A percentile compares a stretch with the other conserved stretches of the same genome.
These are phyloP conservation scores for Ardeotis arabs DNA, from an alignment of 2,113 vertebrate genomes.

Conservation along the genomic window DNA sequence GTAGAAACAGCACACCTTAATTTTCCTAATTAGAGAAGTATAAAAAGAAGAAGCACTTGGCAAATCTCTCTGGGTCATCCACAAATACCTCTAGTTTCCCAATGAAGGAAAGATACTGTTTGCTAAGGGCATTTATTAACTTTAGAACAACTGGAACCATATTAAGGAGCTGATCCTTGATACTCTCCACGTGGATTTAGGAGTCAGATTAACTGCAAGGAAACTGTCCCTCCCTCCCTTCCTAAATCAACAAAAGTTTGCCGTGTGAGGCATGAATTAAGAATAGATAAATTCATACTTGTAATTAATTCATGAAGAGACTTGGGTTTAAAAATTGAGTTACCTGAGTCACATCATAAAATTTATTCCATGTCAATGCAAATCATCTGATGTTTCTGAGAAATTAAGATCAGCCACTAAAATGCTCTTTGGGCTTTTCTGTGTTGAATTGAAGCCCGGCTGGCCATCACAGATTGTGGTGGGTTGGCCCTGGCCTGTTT, in stretches of 20 bases:
- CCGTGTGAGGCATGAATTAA: not conserved
- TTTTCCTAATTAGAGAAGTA: constrained; percentile 17
- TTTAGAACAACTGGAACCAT: not conserved
- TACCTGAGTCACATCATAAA: not conserved
- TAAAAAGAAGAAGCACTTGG: not conserved
- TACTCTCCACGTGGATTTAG: not conserved
- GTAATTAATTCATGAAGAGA: not conserved
- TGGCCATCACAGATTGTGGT: not conserved
- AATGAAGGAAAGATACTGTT: not conserved
- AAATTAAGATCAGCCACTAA: not conserved
- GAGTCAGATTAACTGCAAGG: not conserved
- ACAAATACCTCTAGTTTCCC: not conserved
- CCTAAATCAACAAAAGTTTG: not conserved
- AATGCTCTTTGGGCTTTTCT: not conserved
- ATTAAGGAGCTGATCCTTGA: not conserved
- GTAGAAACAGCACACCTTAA: not conserved
- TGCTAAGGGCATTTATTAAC: not conserved
- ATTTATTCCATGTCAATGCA: not conserved
- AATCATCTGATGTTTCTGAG: not conserved
- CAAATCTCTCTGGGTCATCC: not conserved
- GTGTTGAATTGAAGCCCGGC: not conserved
- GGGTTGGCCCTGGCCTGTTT: not conserved
- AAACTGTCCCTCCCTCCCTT: not conserved
- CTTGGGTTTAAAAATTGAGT: not conserved
- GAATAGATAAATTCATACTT: not conserved